A percentile compares a stretch with the other conserved stretches of the same genome.
Evolutionary conservation across 1,140 invertebrate genomes (phyloP).

Genomic region (Lineus longissimus): DNA sequence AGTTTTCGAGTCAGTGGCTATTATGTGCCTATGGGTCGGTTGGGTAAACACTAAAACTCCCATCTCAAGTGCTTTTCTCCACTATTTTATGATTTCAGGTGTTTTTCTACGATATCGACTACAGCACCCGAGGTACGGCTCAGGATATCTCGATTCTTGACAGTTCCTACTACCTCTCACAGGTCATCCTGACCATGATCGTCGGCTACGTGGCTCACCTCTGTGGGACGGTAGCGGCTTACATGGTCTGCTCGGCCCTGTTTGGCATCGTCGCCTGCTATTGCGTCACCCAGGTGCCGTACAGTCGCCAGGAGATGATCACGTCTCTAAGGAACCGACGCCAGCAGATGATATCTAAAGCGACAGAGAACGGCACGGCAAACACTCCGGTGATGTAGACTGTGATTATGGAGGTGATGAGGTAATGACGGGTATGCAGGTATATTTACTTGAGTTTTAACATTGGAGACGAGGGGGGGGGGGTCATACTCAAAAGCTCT

Average conservation of each 20-base stretch:
- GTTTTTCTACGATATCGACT: slow-evolving; percentile 17
- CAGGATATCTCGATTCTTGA: slow-evolving; percentile 55
- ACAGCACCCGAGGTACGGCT: slow-evolving; percentile 45
- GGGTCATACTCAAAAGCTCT: no score
- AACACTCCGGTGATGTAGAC: no score
- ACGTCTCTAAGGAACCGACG: background rate
- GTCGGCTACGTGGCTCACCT: slow-evolving; percentile 56
- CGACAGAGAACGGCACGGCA: background rate
- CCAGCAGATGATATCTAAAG: background rate
- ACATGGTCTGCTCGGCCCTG: slow-evolving; percentile 50
- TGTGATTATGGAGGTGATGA: no score
- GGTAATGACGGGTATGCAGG: no score
- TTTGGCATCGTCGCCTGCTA: slow-evolving; percentile 43
- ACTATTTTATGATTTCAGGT: slow-evolving; percentile 20
- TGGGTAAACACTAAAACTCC: no score
- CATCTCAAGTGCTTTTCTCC: no score
- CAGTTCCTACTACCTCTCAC: slow-evolving; percentile 56
- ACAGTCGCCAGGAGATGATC: slow-evolving; percentile 29
- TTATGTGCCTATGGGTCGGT: no score
- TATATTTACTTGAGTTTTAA: no score
- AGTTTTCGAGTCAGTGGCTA: no score
- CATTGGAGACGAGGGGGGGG: no score
- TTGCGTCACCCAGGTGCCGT: slow-evolving; percentile 37
- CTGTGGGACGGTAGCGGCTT: slow-evolving; percentile 48
- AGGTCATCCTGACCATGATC: slow-evolving; percentile 53